These are phyloP conservation scores for Heliconius hermathena DNA, from an alignment of 1,140 invertebrate genomes.

Conservation along the genomic window DNA sequence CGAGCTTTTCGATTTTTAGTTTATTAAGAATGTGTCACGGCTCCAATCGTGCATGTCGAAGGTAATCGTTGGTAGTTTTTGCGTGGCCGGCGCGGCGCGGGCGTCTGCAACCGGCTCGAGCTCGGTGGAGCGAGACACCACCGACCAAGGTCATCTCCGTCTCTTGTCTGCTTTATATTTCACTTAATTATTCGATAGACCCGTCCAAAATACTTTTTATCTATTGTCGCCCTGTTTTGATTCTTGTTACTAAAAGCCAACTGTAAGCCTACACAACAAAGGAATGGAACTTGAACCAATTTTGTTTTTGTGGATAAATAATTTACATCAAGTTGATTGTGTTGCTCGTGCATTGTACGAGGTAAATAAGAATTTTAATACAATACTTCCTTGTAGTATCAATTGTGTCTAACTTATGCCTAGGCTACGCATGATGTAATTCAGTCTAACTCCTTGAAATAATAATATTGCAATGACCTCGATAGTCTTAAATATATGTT, in stretches of 20 bases:
- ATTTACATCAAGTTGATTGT: constrained; percentile 29
- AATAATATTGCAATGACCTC: neutral
- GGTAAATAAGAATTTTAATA: constrained; percentile 34
- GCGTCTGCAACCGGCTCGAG: constrained; percentile 53
- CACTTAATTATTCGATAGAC: constrained; percentile 58
- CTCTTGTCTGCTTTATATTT: constrained; percentile 56
- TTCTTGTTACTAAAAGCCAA: constrained; percentile 38
- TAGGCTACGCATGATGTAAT: neutral
- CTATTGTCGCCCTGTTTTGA: constrained; percentile 52
- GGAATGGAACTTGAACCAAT: constrained; percentile 38
- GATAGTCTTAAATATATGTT: no score
- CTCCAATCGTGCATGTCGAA: constrained; percentile 58
- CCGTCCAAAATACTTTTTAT: constrained; percentile 62
- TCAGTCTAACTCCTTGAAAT: neutral
- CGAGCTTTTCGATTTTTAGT: constrained; percentile 1
- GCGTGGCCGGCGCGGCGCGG: constrained; percentile 40
- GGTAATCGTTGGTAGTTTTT: constrained; percentile 61
- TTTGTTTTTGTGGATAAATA: constrained; percentile 33
- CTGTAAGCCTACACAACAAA: constrained; percentile 55
- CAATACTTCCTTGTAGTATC: constrained; percentile 23
- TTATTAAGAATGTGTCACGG: constrained; percentile 41
- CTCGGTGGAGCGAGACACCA: constrained; percentile 57
- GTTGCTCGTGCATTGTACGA: constrained; percentile 19
- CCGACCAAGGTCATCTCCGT: constrained; percentile 60
- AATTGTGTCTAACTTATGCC: neutral